These are phyloP conservation scores for Nibea coibor DNA, from an alignment of 2,113 vertebrate genomes.

Conservation along the genomic window DNA sequence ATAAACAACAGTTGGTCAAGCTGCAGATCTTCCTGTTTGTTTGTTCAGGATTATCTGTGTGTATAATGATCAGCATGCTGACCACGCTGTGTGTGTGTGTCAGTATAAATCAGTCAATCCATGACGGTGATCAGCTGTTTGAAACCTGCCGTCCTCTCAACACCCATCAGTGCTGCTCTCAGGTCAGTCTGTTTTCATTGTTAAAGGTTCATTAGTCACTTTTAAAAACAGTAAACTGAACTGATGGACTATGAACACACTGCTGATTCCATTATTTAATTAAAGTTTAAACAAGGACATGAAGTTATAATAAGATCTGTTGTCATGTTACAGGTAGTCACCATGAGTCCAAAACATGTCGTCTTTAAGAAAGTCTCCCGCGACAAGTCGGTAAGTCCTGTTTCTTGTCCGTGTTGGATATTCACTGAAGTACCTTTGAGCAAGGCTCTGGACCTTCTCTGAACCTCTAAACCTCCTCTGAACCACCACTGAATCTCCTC, in stretches of 20 bases:
- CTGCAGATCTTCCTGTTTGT: not conserved
- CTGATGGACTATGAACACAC: too few relatives aligned
- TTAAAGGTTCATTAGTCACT: too few relatives aligned
- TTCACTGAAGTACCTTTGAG: not conserved
- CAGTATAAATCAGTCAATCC: conserved; percentile 6
- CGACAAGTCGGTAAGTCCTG: conserved; percentile 91
- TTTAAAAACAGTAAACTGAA: too few relatives aligned
- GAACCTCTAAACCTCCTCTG: not conserved
- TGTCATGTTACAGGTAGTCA: not conserved
- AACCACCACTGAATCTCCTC: not conserved
- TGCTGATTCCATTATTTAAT: too few relatives aligned
- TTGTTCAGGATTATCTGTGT: not conserved
- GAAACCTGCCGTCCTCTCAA: not conserved
- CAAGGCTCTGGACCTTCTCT: too few relatives aligned
- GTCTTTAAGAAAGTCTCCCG: conserved; percentile 91
- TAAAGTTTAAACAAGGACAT: too few relatives aligned
- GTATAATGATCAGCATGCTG: conserved; percentile 57
- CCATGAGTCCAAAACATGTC: conserved; percentile 83
- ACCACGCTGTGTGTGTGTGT: conserved; percentile 36
- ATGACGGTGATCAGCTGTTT: not conserved
- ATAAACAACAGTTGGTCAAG: not conserved
- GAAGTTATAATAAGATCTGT: not conserved
- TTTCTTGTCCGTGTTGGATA: not conserved
- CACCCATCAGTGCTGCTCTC: not conserved
- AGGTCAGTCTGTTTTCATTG: conserved; percentile 14